phyloP scores from a whole-genome alignment of 2,888 invertebrate species.

The Pseudeuparius sepicola region DNA sequence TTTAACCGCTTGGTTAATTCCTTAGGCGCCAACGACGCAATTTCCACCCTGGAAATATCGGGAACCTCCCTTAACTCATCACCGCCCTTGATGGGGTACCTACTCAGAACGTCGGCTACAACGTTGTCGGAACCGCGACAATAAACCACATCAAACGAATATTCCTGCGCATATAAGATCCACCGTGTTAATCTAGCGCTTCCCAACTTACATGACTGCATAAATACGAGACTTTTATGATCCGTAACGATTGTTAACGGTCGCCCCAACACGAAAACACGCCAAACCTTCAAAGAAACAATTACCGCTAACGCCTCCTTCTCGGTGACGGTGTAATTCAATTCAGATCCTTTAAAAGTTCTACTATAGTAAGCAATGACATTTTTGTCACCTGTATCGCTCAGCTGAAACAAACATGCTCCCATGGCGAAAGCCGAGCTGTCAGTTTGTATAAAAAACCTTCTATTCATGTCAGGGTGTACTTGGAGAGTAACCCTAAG shows the following conservation, averaged over 20 bases:
- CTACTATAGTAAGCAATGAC: constrained; percentile 17
- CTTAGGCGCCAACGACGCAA: too few species aligned
- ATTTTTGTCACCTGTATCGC: constrained; percentile 5
- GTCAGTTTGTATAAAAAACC: constrained; percentile 10
- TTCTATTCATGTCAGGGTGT: constrained; percentile 14
- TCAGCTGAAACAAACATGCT: constrained; percentile 10
- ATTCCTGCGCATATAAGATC: constrained; percentile 16
- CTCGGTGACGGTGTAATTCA: constrained; percentile 13
- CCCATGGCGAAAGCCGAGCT: constrained; percentile 8
- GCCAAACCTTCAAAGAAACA: constrained; percentile 12
- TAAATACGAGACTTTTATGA: constrained; percentile 15
- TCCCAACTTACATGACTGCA: constrained; percentile 11
- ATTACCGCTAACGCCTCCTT: constrained; percentile 14
- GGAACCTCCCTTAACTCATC: too few species aligned
- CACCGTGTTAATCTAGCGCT: constrained; percentile 15
- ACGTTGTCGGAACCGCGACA: constrained; percentile 16
- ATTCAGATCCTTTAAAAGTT: constrained; percentile 12
- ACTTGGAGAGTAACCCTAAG: constrained; percentile 7
- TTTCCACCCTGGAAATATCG: too few species aligned
- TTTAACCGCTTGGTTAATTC: too few species aligned
- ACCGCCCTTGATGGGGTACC: too few species aligned
- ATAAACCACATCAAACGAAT: constrained; percentile 14
- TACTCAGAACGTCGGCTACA: constrained; percentile 16
- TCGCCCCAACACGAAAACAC: constrained; percentile 12
- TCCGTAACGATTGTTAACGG: constrained; percentile 15